phyloP scores from a whole-genome alignment of 2,888 invertebrate genomes.

The Loripinus fragilis region DNA sequence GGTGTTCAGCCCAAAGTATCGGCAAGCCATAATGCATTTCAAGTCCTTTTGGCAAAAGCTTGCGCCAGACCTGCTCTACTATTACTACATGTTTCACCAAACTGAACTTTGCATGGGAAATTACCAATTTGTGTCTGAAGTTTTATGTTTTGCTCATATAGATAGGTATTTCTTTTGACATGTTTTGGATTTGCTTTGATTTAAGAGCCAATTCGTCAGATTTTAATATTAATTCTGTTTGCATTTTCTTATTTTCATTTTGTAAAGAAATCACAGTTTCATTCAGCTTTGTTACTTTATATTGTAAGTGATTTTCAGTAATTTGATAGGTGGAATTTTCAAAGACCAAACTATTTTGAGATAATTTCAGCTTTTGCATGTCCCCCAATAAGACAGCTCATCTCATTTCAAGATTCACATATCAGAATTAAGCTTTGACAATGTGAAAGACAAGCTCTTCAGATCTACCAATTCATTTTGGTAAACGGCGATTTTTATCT shows the following conservation, averaged over 20 bases:
- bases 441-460: background rate
- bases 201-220: background rate
- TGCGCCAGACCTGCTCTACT: background rate
- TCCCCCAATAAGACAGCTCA: background rate
- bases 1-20: background rate
- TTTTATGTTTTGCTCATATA: background rate
- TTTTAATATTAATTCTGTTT: background rate
- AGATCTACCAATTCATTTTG: background rate
- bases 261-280: background rate
- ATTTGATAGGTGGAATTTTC: too few species aligned
- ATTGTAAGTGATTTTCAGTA: background rate
- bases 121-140: background rate
- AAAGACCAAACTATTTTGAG: background rate
- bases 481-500: background rate
- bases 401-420: background rate
- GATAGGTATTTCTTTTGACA: background rate
- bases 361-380: background rate
- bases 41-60: background rate
- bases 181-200: background rate
- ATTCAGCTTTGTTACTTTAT: background rate
- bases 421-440: background rate
- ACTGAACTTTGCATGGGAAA: background rate
- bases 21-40: background rate
- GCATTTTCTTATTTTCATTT: background rate
- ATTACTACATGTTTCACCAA: background rate